Percentiles rank a stretch among this genome's conserved stretches.
Conservation (phyloP, 2,888 invertebrate species). For the Cataglyphis livida region DNA sequence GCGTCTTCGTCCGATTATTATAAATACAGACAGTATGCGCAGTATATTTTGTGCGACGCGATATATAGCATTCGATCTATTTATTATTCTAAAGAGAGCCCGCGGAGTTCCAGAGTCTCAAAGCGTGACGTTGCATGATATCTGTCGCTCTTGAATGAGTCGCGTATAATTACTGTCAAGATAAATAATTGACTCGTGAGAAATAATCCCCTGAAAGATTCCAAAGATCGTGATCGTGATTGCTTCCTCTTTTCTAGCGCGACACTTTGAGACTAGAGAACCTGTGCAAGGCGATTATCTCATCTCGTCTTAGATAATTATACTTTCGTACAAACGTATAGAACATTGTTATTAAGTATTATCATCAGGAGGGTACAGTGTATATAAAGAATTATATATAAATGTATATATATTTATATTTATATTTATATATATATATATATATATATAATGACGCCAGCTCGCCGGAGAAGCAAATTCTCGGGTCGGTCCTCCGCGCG, state of each 20-base stretch:
- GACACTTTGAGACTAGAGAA: slow-evolving; percentile 76
- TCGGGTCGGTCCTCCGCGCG: slow-evolving; percentile 85
- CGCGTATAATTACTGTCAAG: slow-evolving; percentile 28
- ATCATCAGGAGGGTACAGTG: slow-evolving; percentile 80
- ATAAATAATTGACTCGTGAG: slow-evolving; percentile 43
- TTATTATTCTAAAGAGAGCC: slow-evolving; percentile 63
- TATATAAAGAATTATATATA: slow-evolving; percentile 82
- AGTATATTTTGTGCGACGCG: slow-evolving; percentile 73
- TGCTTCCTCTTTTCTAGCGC: slow-evolving; percentile 34
- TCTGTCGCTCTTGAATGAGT: slow-evolving; percentile 2
- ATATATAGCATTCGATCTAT: slow-evolving; percentile 67
- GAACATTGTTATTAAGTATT: slow-evolving; percentile 78
- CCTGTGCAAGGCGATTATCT: slow-evolving; percentile 53
- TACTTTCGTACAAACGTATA: slow-evolving; percentile 79
- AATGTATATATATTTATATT: slow-evolving; percentile 76
- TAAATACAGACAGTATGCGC: slow-evolving; percentile 77
- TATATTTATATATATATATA: slow-evolving; percentile 76
- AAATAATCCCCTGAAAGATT: not conserved
- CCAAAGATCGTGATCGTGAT: slow-evolving; percentile 8
- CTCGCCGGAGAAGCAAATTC: slow-evolving; percentile 85
- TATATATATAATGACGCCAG: slow-evolving; percentile 82
- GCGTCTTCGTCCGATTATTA: slow-evolving; percentile 73
- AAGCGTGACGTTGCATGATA: slow-evolving; percentile 61
- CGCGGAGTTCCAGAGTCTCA: slow-evolving; percentile 67
- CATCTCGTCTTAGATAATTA: slow-evolving; percentile 64